Percentiles rank a stretch among this genome's conserved stretches.
Evolutionary conservation across 2,797 vertebrate genomes (phyloP).

Genomic region (Sparidentex hasta): DNA sequence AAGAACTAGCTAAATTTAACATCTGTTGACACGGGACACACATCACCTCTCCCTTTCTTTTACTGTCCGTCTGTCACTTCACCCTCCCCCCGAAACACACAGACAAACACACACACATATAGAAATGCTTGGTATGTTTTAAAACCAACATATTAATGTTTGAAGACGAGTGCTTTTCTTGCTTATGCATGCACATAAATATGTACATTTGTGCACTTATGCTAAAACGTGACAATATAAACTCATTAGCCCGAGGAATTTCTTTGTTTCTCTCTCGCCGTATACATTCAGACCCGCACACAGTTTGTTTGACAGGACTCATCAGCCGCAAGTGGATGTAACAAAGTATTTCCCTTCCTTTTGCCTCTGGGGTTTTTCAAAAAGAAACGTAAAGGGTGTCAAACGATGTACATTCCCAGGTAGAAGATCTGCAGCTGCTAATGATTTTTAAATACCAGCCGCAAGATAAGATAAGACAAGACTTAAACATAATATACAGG

Average conservation of each 20-base stretch:
- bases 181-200: constrained; percentile 9
- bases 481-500: neutral
- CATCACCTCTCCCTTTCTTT: constrained; percentile 45
- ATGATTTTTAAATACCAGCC: constrained; percentile 23
- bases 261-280: constrained; percentile 16
- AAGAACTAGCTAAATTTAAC: constrained; percentile 63
- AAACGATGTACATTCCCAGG: constrained; percentile 14
- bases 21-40: constrained; percentile 62
- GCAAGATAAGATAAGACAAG: neutral
- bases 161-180: constrained; percentile 13
- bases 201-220: constrained; percentile 3
- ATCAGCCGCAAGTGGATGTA: constrained; percentile 45
- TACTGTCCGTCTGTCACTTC: constrained; percentile 24
- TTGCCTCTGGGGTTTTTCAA: constrained; percentile 44
- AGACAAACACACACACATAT: constrained; percentile 28
- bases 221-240: constrained; percentile 24
- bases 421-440: constrained; percentile 35
- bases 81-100: constrained; percentile 26
- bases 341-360: constrained; percentile 41
- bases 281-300: constrained; percentile 62
- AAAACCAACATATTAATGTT: constrained; percentile 13
- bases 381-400: constrained; percentile 33
- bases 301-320: constrained; percentile 75
- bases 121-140: constrained; percentile 52
- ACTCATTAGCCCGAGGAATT: constrained; percentile 36